These are phyloP conservation scores for Protonemura montana DNA, from an alignment of 2,888 invertebrate species.

Conservation along the genomic window DNA sequence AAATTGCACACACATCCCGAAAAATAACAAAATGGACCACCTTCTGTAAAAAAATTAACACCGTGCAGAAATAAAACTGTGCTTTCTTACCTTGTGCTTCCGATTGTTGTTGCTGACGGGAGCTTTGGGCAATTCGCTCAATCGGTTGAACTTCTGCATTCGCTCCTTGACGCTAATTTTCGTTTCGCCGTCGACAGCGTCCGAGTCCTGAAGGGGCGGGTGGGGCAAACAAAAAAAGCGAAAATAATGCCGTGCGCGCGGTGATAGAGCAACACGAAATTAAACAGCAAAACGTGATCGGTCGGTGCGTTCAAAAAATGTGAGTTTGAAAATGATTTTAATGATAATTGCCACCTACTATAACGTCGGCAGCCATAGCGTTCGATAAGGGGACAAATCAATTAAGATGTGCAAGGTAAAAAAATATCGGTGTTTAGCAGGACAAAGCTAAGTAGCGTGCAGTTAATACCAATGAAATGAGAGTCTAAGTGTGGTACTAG, in stretches of 20 bases:
- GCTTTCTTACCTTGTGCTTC: constrained; percentile 39
- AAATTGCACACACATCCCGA: too few relatives aligned
- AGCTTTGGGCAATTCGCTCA: constrained; percentile 64
- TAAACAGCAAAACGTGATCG: not conserved
- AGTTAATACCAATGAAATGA: not conserved
- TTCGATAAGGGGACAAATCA: not conserved
- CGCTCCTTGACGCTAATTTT: constrained; percentile 89
- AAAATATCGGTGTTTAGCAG: not conserved
- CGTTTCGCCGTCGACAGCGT: constrained; percentile 56
- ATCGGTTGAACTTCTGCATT: constrained; percentile 89
- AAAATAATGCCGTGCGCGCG: constrained; percentile 1
- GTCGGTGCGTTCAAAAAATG: not conserved
- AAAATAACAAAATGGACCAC: too few relatives aligned
- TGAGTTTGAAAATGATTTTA: not conserved
- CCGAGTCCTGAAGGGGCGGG: constrained; percentile 41
- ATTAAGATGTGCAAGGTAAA: not conserved
- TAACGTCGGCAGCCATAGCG: not conserved
- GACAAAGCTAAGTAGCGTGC: not conserved
- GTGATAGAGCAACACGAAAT: not conserved
- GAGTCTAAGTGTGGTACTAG: not conserved
- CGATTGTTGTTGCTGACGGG: constrained; percentile 44
- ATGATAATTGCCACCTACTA: not conserved
- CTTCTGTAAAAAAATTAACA: too few relatives aligned
- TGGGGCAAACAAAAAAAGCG: constrained; percentile 15
- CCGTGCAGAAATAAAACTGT: not conserved